Evolutionary conservation across 2,797 vertebrate species (phyloP).

Genomic region (Fistularia commersonii): DNA sequence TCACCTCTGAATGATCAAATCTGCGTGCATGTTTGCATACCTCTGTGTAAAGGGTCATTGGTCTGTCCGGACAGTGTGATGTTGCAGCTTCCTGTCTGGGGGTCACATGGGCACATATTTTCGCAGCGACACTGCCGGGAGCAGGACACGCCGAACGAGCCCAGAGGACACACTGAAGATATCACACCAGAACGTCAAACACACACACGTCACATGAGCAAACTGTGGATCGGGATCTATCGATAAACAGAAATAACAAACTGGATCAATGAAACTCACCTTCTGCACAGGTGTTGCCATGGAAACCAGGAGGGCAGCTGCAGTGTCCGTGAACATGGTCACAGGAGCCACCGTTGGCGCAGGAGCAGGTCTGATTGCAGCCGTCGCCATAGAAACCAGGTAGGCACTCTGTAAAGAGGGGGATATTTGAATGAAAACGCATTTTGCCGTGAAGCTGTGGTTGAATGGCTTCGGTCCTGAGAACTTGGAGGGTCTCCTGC

Average conservation of each 20-base stretch:
- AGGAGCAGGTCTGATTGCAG: constrained; percentile 78
- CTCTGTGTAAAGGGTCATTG: constrained; percentile 71
- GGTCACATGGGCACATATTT: constrained; percentile 81
- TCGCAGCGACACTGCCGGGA: constrained; percentile 75
- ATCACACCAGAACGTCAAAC: no score
- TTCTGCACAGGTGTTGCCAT: constrained; percentile 75
- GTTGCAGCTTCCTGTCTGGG: constrained; percentile 82
- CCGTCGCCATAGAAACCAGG: constrained; percentile 79
- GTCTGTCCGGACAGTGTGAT: constrained; percentile 29
- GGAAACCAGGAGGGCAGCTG: constrained; percentile 76
- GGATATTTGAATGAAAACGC: no score
- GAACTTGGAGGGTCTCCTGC: no score
- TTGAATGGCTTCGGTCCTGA: no score
- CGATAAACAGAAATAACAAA: no score
- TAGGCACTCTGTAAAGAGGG: constrained; percentile 73
- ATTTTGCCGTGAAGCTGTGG: no score
- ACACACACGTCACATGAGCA: no score
- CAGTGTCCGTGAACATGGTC: constrained; percentile 78
- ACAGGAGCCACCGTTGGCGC: constrained; percentile 77
- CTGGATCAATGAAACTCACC: no score
- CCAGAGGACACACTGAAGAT: constrained; percentile 80
- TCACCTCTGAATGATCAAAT: no score
- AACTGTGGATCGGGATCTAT: no score
- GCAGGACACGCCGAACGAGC: constrained; percentile 81
- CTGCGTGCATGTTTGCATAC: constrained; percentile 50